Evolutionary conservation across 2,888 invertebrate species (phyloP), one percentile per base, ranked within the genome.

Genomic region (Malthinus flaveolus): DNA sequence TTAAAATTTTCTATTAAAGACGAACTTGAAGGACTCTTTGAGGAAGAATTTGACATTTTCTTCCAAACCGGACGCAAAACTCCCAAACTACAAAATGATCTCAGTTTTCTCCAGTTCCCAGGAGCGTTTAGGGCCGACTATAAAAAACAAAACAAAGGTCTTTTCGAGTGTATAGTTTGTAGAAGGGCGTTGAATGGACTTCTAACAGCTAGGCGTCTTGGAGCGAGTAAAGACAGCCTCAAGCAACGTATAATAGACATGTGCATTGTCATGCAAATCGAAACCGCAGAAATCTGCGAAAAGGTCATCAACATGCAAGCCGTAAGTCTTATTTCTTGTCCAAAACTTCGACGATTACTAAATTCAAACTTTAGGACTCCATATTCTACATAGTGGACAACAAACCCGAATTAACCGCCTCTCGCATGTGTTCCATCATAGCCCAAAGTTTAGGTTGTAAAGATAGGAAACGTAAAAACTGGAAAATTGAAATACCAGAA

Each of bases 281-380:
- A 86, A 67, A 80, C 79, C 3, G 73, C 79, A 9, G 75, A 75
- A 9, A 85, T 89, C 5, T 91, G 91, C 68, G 67, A 72, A 0
- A 86, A 86, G 12, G 75, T 85, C 15, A 74, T 88, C 4, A 76
- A 79, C 36, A 75, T 84, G 1, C 87, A 89, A 71, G 71, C 83
- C 74, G 88, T 88, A 79, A 77, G 81, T 23, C 23, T 5, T 3
- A 23, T 23, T 23, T 23, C n/a, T 71, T 8, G 8, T 11, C 37
- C 9, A 0, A 9, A n/a, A 52, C 1, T 33, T 11, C 5, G 6
- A 33, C 10, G 12, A 0, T 42, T 42, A 42, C 15, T 57, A 52
- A 51, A 3, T 23, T 3, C 5, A 23, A 23, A 45, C 62, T 80
- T 80, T 73, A 88, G 85, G 85, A 84, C n/a, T 82, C 84, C 11